Conservation (phyloP, 1,140 invertebrate species). For the Drosophila malerkotliana region DNA sequence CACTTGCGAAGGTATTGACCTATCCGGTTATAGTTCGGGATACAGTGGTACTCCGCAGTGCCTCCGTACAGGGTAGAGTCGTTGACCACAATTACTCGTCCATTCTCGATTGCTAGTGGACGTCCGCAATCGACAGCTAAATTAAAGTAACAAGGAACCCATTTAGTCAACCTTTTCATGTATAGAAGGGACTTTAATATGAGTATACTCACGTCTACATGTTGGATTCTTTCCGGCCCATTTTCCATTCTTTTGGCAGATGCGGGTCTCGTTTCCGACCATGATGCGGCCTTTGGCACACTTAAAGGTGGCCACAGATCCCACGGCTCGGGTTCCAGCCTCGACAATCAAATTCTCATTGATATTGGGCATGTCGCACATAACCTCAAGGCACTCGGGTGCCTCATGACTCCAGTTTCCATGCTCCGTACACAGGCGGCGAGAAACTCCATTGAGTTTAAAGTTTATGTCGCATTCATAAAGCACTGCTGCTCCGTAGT, state of each 20-base stretch:
- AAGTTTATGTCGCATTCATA: constrained; percentile 94
- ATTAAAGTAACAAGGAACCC: background rate
- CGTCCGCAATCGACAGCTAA: constrained; percentile 91
- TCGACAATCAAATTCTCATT: constrained; percentile 86
- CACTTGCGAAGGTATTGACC: constrained; percentile 93
- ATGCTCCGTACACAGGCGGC: constrained; percentile 93
- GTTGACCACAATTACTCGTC: constrained; percentile 93
- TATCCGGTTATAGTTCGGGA: constrained; percentile 92
- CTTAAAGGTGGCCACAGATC: constrained; percentile 90
- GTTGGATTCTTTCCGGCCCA: constrained; percentile 92
- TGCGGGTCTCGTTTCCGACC: constrained; percentile 91
- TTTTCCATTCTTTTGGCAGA: constrained; percentile 90
- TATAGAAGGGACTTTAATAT: background rate
- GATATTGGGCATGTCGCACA: constrained; percentile 89
- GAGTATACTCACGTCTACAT: constrained; percentile 90
- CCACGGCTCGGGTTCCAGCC: constrained; percentile 85
- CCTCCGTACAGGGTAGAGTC: constrained; percentile 92
- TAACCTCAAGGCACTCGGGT: constrained; percentile 92
- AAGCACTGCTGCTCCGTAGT: constrained; percentile 92
- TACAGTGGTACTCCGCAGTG: constrained; percentile 94
- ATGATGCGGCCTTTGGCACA: constrained; percentile 92
- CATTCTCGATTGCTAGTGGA: constrained; percentile 92
- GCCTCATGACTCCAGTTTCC: constrained; percentile 92
- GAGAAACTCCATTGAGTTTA: constrained; percentile 91
- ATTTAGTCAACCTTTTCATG: background rate